Evolutionary conservation across 1,140 invertebrate species (phyloP).

Genomic region (Ericerus pela): DNA sequence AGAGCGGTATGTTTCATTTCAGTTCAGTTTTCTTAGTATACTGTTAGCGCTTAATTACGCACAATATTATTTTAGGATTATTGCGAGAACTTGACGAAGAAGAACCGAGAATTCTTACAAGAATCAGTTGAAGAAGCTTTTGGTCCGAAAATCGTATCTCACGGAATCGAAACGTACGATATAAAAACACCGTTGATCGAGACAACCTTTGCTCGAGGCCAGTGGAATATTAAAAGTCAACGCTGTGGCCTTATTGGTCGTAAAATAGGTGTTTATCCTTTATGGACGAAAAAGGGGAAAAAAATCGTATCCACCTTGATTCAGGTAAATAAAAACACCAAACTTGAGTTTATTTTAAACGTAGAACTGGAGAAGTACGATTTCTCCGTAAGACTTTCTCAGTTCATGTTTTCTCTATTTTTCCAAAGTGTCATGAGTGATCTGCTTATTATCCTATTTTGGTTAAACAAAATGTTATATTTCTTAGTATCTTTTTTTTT

Average conservation of each 20-base stretch:
- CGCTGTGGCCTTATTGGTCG: slow-evolving; percentile 75
- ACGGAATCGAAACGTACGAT: slow-evolving; percentile 31
- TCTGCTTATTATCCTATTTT: too few relatives aligned
- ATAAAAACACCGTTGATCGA: slow-evolving; percentile 40
- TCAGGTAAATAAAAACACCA: slow-evolving; percentile 44
- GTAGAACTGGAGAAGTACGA: neutral
- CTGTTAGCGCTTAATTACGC: neutral
- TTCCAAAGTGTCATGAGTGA: neutral
- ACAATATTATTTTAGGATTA: slow-evolving; percentile 35
- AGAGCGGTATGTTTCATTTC: slow-evolving; percentile 18
- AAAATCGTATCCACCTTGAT: slow-evolving; percentile 63
- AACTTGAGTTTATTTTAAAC: neutral
- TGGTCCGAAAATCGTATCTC: slow-evolving; percentile 32
- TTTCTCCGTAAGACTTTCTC: neutral
- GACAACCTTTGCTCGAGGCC: slow-evolving; percentile 34
- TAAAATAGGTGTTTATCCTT: slow-evolving; percentile 84
- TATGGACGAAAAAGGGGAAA: slow-evolving; percentile 80
- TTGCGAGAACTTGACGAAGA: slow-evolving; percentile 53
- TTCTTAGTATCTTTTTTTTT: too few relatives aligned
- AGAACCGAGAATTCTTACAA: slow-evolving; percentile 69
- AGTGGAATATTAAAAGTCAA: slow-evolving; percentile 46
- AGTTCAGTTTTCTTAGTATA: neutral
- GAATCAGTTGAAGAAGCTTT: slow-evolving; percentile 56
- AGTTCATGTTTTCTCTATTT: neutral
- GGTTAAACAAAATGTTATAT: too few relatives aligned